These are phyloP conservation scores for Tragelaphus buxtoni DNA, from an alignment of 2,113 vertebrate genomes.

Conservation along the genomic window DNA sequence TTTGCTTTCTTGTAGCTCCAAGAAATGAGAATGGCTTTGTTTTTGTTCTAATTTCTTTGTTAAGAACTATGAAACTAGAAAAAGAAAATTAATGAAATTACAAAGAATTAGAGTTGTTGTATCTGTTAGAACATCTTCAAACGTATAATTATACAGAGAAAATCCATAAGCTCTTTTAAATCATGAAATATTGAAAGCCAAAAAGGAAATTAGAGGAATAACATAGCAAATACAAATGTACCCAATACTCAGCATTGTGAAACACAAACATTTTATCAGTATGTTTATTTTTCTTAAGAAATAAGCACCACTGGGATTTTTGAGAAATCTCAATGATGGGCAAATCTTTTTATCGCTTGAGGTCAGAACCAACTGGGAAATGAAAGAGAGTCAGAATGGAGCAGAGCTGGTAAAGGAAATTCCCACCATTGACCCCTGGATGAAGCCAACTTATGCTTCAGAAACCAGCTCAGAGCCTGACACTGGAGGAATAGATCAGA, in stretches of 20 bases:
- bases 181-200: background rate
- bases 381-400: background rate
- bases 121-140: background rate
- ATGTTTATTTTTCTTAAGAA: conserved; percentile 19
- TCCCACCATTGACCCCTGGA: background rate
- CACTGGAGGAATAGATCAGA: background rate
- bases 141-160: background rate
- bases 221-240: background rate
- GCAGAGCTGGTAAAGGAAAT: background rate
- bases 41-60: background rate
- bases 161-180: background rate
- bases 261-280: background rate
- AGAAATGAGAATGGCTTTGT: background rate
- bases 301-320: background rate
- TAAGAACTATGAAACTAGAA: background rate
- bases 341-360: background rate
- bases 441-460: no score
- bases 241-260: background rate
- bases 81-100: background rate
- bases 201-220: background rate
- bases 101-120: background rate
- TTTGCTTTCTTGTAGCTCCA: background rate
- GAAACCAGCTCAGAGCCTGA: background rate
- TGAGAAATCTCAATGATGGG: background rate
- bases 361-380: background rate